Percentiles rank a stretch among this genome's conserved stretches.
phyloP scores from a whole-genome alignment of 2,888 invertebrate genomes.

The Orthosia cruda region DNA sequence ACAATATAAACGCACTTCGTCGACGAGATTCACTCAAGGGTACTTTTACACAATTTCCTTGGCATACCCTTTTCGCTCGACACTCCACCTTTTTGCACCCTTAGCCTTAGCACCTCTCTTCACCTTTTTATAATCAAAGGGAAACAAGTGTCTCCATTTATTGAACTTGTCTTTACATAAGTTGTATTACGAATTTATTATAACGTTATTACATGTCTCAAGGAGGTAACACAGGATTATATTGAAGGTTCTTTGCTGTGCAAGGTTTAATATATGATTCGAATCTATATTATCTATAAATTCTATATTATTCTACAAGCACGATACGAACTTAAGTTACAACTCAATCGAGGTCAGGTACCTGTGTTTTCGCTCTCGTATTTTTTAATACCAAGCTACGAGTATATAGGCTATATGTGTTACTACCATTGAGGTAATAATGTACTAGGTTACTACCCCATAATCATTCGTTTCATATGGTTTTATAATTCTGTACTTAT shows the following conservation, averaged over 20 bases:
- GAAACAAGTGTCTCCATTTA: conserved; percentile 83
- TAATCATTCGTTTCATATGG: background rate
- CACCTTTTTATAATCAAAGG: conserved; percentile 87
- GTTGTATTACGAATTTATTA: conserved; percentile 70
- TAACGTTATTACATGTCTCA: conserved; percentile 16
- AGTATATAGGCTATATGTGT: background rate
- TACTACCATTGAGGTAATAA: too few relatives aligned
- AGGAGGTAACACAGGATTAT: background rate
- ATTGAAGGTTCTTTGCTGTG: background rate
- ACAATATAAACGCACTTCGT: conserved; percentile 83
- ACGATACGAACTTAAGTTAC: background rate
- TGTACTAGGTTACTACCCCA: too few relatives aligned
- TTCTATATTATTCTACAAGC: background rate
- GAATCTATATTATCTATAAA: too few relatives aligned
- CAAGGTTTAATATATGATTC: background rate
- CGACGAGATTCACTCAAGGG: conserved; percentile 81
- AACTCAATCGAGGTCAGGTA: background rate
- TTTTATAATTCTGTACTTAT: background rate
- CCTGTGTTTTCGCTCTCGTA: background rate
- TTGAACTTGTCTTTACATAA: conserved; percentile 78
- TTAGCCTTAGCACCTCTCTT: conserved; percentile 81
- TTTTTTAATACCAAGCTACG: background rate
- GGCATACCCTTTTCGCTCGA: conserved; percentile 80
- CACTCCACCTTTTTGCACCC: conserved; percentile 82
- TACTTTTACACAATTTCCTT: conserved; percentile 85